phyloP scores from a whole-genome alignment of 23 tunicate genomes.

The Pegea sp. region DNA sequence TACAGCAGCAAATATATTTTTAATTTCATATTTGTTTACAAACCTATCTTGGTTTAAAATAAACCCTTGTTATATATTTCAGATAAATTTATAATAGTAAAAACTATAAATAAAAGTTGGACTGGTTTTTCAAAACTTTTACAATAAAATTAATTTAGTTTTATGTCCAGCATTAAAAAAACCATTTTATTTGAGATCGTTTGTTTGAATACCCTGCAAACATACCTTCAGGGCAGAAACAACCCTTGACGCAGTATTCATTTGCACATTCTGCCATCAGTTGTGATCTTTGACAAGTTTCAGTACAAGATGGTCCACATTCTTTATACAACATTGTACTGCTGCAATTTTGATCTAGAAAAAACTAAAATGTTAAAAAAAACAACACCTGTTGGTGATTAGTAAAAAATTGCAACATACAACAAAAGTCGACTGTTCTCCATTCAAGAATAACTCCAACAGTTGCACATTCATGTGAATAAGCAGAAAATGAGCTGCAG shows the following conservation, averaged over 20 bases:
- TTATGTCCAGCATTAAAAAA: too few relatives aligned
- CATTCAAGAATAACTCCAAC: slow-evolving; percentile 15
- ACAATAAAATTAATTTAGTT: too few relatives aligned
- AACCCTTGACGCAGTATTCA: slow-evolving; percentile 48
- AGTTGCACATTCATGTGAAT: slow-evolving; percentile 35
- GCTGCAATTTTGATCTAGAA: slow-evolving; percentile 22
- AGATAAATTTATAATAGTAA: too few relatives aligned
- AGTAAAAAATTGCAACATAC: slow-evolving; percentile 15
- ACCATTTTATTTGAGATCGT: too few relatives aligned
- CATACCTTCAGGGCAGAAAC: slow-evolving; percentile 59
- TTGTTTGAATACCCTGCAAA: neutral
- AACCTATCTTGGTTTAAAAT: too few relatives aligned
- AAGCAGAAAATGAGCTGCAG: slow-evolving; percentile 33
- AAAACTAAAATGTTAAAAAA: too few relatives aligned
- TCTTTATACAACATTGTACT: slow-evolving; percentile 12
- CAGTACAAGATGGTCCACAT: slow-evolving; percentile 28
- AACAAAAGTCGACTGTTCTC: slow-evolving; percentile 25
- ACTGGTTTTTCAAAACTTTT: too few relatives aligned
- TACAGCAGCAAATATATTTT: too few relatives aligned
- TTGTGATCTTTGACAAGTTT: slow-evolving; percentile 24
- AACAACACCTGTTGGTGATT: too few relatives aligned
- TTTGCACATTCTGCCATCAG: slow-evolving; percentile 8
- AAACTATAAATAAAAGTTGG: too few relatives aligned
- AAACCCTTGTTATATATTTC: too few relatives aligned
- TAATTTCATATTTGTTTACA: too few relatives aligned